Evolutionary conservation across 2,113 vertebrate genomes (phyloP).

Genomic region (Orycteropus afer): DNA sequence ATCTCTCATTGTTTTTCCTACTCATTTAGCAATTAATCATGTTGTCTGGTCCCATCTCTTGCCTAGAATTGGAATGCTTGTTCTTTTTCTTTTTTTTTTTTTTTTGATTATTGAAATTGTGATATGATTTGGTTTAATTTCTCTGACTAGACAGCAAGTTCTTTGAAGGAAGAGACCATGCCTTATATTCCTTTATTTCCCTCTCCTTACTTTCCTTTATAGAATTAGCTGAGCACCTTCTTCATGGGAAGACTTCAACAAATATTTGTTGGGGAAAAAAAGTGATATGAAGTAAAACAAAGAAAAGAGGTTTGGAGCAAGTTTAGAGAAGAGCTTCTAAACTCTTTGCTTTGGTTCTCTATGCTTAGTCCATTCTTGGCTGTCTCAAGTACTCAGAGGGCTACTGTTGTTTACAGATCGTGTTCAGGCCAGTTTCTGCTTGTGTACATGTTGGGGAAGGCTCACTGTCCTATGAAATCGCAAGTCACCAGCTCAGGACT

Average conservation of each 20-base stretch:
- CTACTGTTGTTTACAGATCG: background rate
- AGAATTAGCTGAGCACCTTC: background rate
- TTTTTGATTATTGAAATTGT: background rate
- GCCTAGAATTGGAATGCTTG: background rate
- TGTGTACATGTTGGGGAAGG: rapidly evolving
- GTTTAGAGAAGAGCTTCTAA: background rate
- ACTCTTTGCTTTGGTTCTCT: background rate
- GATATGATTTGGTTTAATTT: background rate
- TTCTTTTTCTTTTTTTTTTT: background rate
- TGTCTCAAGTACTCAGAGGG: background rate
- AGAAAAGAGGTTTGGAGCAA: no score
- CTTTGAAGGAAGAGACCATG: background rate
- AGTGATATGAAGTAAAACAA: background rate
- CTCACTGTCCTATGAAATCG: background rate
- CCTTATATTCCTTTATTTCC: background rate
- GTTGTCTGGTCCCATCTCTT: background rate
- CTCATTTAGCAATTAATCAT: background rate
- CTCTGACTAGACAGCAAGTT: background rate
- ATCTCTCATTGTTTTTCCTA: background rate
- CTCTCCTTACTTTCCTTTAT: background rate
- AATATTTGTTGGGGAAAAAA: background rate
- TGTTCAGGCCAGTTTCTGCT: background rate
- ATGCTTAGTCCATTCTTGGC: background rate
- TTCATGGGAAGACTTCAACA: background rate
- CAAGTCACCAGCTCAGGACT: background rate